Conservation (phyloP, 2,797 vertebrate genomes). For the Anguilla marmorata region DNA sequence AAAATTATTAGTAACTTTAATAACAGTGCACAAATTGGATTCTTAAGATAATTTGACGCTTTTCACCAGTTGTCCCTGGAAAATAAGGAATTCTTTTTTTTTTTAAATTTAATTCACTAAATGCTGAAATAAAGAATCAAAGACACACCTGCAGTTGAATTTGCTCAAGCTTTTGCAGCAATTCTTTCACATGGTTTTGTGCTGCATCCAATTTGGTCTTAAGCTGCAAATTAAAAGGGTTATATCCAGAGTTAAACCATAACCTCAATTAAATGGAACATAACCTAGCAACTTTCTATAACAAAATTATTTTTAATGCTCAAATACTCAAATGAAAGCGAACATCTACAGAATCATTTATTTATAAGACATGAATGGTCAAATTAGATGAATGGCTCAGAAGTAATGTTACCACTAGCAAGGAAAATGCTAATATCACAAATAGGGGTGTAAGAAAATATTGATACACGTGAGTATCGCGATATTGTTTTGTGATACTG, state of each 20-base stretch:
- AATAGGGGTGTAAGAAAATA: too few relatives aligned
- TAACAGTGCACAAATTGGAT: too few relatives aligned
- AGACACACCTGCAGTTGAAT: conserved; percentile 82
- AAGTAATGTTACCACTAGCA: neutral
- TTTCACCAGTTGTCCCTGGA: neutral
- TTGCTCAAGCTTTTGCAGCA: conserved; percentile 81
- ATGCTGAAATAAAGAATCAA: neutral
- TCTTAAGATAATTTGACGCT: neutral
- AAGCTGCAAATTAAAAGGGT: conserved; percentile 72
- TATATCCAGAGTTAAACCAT: neutral
- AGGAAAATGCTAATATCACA: neutral
- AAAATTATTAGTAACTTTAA: too few relatives aligned
- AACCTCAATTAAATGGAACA: neutral
- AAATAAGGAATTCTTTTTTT: too few relatives aligned
- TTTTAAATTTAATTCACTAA: neutral
- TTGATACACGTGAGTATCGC: too few relatives aligned
- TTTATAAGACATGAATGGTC: too few relatives aligned
- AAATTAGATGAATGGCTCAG: neutral
- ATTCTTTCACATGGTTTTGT: conserved; percentile 84
- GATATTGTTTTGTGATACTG: too few relatives aligned
- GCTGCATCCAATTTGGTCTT: conserved; percentile 83
- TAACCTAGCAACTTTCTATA: neutral
- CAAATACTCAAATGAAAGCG: neutral
- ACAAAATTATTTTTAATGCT: neutral
- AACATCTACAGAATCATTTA: neutral